phyloP scores from a whole-genome alignment of 2,113 vertebrate species.

The Macroglossus sobrinus region DNA sequence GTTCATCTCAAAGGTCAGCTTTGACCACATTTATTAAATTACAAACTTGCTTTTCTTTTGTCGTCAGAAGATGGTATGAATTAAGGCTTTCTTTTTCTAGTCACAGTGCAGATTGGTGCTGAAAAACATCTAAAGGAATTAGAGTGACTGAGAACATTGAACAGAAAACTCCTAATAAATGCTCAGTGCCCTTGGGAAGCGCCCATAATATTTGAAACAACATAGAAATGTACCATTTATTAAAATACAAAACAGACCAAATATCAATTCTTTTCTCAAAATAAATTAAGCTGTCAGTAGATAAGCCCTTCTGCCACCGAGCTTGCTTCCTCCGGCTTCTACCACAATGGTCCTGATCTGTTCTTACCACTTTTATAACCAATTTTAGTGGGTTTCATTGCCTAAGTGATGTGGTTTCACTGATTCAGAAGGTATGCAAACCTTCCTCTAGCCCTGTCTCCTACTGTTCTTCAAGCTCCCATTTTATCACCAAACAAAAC shows the following conservation, averaged over 20 bases:
- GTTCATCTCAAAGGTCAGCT: conserved; percentile 67
- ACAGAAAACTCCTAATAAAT: background rate
- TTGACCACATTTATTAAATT: conserved; percentile 64
- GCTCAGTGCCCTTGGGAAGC: background rate
- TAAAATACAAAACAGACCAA: background rate
- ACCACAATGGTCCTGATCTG: rapidly evolving
- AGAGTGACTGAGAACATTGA: background rate
- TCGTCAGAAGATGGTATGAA: conserved; percentile 66
- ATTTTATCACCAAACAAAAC: background rate
- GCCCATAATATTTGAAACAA: background rate
- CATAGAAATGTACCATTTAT: background rate
- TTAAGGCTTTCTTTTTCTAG: conserved; percentile 54
- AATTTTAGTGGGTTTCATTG: background rate
- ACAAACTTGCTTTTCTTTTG: conserved; percentile 61
- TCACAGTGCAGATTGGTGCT: conserved; percentile 17
- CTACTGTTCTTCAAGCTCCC: background rate
- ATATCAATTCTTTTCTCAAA: background rate
- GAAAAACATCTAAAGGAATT: conserved; percentile 37
- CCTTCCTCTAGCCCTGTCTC: background rate
- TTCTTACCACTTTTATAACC: background rate
- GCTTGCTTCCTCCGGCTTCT: background rate
- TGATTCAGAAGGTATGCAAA: background rate
- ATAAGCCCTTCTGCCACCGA: background rate
- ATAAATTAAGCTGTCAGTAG: background rate
- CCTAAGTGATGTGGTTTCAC: background rate